Base-by-base conservation (phyloP, 2,113 vertebrate species). In the Marmota monax region DNA sequence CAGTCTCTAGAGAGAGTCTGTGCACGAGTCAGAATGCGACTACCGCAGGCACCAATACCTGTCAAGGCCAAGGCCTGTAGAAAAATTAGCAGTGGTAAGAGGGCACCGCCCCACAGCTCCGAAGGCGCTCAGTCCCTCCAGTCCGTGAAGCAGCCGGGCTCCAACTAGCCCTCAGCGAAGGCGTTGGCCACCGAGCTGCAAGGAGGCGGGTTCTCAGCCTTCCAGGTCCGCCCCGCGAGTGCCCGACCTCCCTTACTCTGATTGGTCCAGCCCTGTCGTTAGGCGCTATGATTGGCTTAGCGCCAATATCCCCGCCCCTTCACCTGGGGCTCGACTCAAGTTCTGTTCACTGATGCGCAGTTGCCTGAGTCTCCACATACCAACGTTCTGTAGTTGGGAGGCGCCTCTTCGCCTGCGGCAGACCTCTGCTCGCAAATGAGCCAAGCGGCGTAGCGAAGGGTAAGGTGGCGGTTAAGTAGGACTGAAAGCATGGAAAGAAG, bases 201-300 rank as follows among this genome's bases (percentile, higher is more conserved):
- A 89, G 83, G 77, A 86, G 97, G 96, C 37, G 93, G 97, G 48
- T 3, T 56, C 65, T 77, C 34, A 2, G 61, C 53, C 8, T 14
- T 73, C 78, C 18, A 10, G 77, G 56, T 32, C 94, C 84, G 76
- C 90, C 86, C 90, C 4, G 34, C 65, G 84, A 34, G 82, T 61
- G 77, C 77, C 84, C 45, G 27, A 39, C 85, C 48, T 82, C 39
- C 89, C 37, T 72, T 27, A n/a, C 58, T 63, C 78, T 94, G 89
- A 97, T 96, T 98, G 97, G 97, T 17, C 29, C 4, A 5, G 2
- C 29, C 29, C 74, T 93, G 95, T 97, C 58, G 86, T 89, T 92
- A 90, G 14, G 95, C 1, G 4, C 84, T 56, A 4, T 79, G 86
- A 97, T 96, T 97, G 97, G 97, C 79, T 84, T 1, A 11, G 69